Conservation (phyloP, 2,113 vertebrate species). For the Numenius arquata region DNA sequence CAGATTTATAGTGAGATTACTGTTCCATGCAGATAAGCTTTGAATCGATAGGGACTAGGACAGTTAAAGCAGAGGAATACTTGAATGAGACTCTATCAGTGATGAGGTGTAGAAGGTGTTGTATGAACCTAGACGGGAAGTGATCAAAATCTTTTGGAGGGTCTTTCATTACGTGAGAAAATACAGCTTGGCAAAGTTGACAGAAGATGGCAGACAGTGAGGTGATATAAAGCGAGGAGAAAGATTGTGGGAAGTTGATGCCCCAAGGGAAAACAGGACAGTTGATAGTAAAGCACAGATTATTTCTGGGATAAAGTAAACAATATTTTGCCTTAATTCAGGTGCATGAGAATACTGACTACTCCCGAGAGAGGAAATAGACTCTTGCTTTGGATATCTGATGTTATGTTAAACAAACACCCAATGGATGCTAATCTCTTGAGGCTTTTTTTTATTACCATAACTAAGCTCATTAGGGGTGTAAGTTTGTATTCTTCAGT, state of each 20-base stretch:
- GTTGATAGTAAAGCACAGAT: background rate
- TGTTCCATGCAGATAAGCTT: background rate
- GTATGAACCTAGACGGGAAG: background rate
- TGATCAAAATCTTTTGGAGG: background rate
- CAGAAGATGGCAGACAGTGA: fast-evolving
- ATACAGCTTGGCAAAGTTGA: background rate
- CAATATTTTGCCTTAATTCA: background rate
- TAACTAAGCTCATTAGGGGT: background rate
- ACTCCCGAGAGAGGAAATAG: background rate
- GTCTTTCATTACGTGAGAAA: background rate
- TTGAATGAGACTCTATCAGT: background rate
- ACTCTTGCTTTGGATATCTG: background rate
- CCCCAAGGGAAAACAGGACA: background rate
- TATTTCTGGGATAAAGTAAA: background rate
- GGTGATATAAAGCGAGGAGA: background rate
- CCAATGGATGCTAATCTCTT: background rate
- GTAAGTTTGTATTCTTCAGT: background rate
- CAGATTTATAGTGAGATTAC: background rate
- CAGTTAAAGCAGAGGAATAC: background rate
- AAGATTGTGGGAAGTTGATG: background rate
- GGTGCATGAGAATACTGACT: fast-evolving
- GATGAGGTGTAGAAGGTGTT: background rate
- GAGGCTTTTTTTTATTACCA: background rate
- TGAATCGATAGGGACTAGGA: fast-evolving
- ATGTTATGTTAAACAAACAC: background rate